A percentile compares a stretch with the other conserved stretches of the same genome.
Evolutionary conservation across 2,113 vertebrate genomes (phyloP).

Genomic region (Todiramphus saurophagus): DNA sequence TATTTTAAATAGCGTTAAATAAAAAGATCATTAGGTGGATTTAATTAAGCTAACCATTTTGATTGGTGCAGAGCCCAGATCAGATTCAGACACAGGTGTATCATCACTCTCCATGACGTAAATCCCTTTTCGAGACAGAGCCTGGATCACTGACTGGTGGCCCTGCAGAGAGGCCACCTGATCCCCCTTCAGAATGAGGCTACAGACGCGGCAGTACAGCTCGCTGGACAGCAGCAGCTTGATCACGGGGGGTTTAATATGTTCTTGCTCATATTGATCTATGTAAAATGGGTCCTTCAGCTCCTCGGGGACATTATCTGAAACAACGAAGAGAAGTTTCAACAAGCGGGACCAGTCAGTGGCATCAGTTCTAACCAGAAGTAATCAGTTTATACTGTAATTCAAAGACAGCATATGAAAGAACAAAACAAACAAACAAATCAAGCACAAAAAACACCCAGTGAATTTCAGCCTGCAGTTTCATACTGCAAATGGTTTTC

Average conservation of each 20-base stretch:
- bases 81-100: constrained; percentile 83
- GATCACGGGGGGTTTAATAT: constrained; percentile 92
- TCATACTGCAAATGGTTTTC: background rate
- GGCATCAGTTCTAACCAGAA: fast-evolving
- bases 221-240: constrained; percentile 88
- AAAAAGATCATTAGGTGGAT: constrained; percentile 22
- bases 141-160: constrained; percentile 90
- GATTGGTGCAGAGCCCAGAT: constrained; percentile 86
- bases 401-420: background rate
- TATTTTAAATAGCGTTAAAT: background rate
- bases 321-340: background rate
- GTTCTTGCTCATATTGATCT: constrained; percentile 96
- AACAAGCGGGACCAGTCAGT: background rate
- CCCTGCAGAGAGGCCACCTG: constrained; percentile 84
- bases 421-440: background rate
- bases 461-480: background rate
- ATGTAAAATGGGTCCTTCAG: constrained; percentile 92
- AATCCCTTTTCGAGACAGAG: constrained; percentile 88
- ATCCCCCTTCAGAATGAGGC: constrained; percentile 88
- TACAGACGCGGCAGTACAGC: constrained; percentile 91
- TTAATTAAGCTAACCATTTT: constrained; percentile 89
- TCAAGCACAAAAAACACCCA: background rate
- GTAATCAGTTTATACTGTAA: background rate
- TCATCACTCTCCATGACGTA: constrained; percentile 91
- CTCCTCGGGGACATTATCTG: constrained; percentile 91